Conservation (phyloP, 2,113 vertebrate species). For the Pelodiscus sinensis region DNA sequence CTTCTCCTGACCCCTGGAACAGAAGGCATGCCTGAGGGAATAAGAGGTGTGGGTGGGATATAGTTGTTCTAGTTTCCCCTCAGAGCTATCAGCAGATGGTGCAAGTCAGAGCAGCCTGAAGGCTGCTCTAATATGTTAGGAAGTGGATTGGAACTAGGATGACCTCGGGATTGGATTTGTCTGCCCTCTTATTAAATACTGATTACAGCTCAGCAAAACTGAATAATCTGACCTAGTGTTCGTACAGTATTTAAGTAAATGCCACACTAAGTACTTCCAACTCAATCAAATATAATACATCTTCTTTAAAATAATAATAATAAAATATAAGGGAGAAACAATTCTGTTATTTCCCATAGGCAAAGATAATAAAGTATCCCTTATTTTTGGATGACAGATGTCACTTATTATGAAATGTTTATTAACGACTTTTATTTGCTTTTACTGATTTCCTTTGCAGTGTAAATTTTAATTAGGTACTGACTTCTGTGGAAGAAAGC, state of each 20-base stretch:
- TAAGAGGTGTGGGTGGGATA: background rate
- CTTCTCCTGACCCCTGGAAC: background rate
- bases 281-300: background rate
- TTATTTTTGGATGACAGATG: background rate
- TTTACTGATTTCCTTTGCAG: background rate
- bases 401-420: background rate
- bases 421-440: background rate
- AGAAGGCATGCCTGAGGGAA: too few species aligned
- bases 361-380: background rate
- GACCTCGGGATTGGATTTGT: background rate
- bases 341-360: background rate
- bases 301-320: background rate
- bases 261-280: background rate
- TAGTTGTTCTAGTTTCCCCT: background rate
- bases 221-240: background rate
- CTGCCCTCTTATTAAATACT: background rate
- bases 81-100: background rate
- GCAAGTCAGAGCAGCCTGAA: background rate
- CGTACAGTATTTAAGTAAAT: background rate
- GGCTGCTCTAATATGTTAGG: background rate
- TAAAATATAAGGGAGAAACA: background rate
- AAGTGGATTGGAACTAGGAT: background rate
- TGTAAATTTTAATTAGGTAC: background rate
- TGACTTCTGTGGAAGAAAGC: background rate
- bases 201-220: background rate